Evolutionary conservation across 2,888 invertebrate species (phyloP).

Genomic region (Clepsis dumicolana): DNA sequence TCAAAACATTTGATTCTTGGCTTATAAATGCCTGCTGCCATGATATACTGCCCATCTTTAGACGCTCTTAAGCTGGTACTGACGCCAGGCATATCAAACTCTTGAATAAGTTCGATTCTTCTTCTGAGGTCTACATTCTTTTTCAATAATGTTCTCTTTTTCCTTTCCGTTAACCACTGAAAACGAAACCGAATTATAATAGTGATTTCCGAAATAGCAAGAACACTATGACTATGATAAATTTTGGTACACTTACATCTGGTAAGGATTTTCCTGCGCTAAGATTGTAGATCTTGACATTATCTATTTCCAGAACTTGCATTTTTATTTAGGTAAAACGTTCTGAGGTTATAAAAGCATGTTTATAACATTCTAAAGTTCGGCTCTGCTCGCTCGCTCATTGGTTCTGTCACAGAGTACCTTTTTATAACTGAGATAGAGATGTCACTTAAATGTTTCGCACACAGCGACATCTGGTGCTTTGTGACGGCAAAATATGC

Average conservation of each 20-base stretch:
- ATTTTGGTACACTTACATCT: slow-evolving; percentile 89
- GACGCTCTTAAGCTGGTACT: slow-evolving; percentile 94
- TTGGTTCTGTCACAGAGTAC: too few species aligned
- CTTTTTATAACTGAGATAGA: too few species aligned
- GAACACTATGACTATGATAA: slow-evolving; percentile 15
- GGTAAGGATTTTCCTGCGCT: slow-evolving; percentile 98
- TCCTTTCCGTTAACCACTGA: slow-evolving; percentile 95
- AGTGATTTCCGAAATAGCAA: background rate
- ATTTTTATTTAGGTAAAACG: slow-evolving; percentile 80
- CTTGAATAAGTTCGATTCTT: slow-evolving; percentile 98
- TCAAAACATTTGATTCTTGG: slow-evolving; percentile 98
- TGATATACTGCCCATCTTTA: slow-evolving; percentile 96
- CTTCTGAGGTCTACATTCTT: slow-evolving; percentile 96
- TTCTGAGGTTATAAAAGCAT: slow-evolving; percentile 30
- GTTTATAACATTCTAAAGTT: too few species aligned
- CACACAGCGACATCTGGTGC: too few species aligned
- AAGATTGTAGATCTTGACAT: slow-evolving; percentile 98
- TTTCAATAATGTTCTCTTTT: slow-evolving; percentile 92
- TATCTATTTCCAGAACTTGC: slow-evolving; percentile 97
- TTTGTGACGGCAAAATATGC: too few species aligned
- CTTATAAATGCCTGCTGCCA: slow-evolving; percentile 98
- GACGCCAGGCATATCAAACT: slow-evolving; percentile 99
- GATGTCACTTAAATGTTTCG: too few species aligned
- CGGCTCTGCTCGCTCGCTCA: too few species aligned
- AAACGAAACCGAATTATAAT: slow-evolving; percentile 53